These are phyloP conservation scores for Elegia similella DNA, from an alignment of 2,888 invertebrate genomes.

Conservation along the genomic window DNA sequence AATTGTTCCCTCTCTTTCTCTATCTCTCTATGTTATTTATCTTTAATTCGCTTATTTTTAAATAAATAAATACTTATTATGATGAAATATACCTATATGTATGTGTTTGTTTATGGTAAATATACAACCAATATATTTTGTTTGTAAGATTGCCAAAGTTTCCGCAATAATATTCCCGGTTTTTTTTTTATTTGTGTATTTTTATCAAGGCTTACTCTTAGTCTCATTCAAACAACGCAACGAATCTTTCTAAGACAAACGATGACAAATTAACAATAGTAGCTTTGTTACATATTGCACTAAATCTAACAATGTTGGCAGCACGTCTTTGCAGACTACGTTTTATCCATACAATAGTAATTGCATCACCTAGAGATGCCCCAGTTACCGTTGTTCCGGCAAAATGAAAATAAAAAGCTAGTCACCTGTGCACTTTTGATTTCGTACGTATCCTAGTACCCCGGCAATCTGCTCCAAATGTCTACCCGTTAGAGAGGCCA, in stretches of 20 bases:
- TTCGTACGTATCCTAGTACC: slow-evolving; percentile 50
- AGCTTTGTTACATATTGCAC: neutral
- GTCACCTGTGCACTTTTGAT: slow-evolving; percentile 59
- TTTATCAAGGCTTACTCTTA: no score
- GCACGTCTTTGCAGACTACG: neutral
- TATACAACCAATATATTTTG: no score
- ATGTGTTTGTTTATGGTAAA: no score
- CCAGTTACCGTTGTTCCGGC: slow-evolving; percentile 17
- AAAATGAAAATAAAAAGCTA: slow-evolving; percentile 33
- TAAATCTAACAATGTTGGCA: neutral
- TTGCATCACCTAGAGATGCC: slow-evolving; percentile 23
- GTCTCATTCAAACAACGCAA: neutral
- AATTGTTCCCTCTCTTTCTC: no score
- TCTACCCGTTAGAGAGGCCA: slow-evolving; percentile 45
- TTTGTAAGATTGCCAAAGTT: no score
- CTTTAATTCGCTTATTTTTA: no score
- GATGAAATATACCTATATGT: no score
- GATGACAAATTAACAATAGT: neutral
- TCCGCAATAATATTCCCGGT: no score
- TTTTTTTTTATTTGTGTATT: no score
- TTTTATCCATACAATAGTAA: slow-evolving; percentile 12
- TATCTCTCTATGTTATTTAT: no score
- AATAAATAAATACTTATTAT: no score
- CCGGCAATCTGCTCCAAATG: slow-evolving; percentile 42
- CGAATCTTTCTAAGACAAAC: neutral